These are phyloP conservation scores for Pelobates cultripes DNA, from an alignment of 2,797 vertebrate genomes.

Conservation along the genomic window DNA sequence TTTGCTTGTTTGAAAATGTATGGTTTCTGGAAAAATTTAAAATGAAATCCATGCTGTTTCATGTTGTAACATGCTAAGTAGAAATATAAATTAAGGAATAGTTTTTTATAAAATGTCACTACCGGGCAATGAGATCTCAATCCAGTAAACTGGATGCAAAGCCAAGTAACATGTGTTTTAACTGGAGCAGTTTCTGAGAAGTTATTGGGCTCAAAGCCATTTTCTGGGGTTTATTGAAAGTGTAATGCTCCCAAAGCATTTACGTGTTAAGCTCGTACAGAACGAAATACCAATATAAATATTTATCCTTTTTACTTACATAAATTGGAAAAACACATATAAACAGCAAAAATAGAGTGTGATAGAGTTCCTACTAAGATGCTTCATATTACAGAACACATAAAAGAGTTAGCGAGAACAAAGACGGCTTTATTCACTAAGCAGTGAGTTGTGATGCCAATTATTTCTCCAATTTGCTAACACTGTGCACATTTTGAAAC, in stretches of 20 bases:
- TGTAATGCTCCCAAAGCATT: constrained; percentile 20
- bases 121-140: constrained; percentile 61
- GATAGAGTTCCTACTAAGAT: no score
- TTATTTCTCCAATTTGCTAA: no score
- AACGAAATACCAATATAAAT: constrained; percentile 43
- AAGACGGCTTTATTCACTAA: no score
- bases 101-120: constrained; percentile 48
- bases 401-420: no score
- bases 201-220: constrained; percentile 60
- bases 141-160: constrained; percentile 57
- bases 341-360: constrained; percentile 48
- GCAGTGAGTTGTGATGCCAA: no score
- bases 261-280: constrained; percentile 60
- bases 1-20: background rate
- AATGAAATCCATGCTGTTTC: constrained; percentile 10
- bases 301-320: constrained; percentile 34
- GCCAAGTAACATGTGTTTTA: constrained; percentile 49
- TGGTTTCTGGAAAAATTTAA: background rate
- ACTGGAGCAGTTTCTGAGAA: constrained; percentile 62
- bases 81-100: constrained; percentile 27
- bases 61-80: constrained; percentile 14
- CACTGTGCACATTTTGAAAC: no score
- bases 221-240: constrained; percentile 33
- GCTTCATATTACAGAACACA: no score
- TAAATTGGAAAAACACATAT: background rate